Conservation (phyloP, 1,140 invertebrate genomes). For the Trachelipus rathkii region DNA sequence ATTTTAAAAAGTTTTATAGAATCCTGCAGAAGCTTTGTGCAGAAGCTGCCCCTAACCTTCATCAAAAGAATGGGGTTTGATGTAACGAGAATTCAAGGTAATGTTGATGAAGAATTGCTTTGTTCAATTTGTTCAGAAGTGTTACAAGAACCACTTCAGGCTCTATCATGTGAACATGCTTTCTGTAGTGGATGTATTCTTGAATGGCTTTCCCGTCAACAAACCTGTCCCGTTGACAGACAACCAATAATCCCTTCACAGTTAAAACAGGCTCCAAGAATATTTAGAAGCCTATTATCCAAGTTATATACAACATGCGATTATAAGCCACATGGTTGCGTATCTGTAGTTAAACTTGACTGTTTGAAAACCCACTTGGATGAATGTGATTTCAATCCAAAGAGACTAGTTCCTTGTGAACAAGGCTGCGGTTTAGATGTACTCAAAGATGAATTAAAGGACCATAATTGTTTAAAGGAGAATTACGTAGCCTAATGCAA, state of each 20-base stretch:
- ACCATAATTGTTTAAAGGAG: constrained; percentile 90
- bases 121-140: constrained; percentile 89
- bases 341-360: constrained; percentile 77
- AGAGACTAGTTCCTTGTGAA: constrained; percentile 85
- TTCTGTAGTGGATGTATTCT: constrained; percentile 90
- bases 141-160: constrained; percentile 83
- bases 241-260: constrained; percentile 79
- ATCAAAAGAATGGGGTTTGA: constrained; percentile 88
- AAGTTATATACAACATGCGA: constrained; percentile 85
- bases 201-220: constrained; percentile 87
- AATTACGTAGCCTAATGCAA: constrained; percentile 76
- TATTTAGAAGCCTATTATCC: constrained; percentile 77
- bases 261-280: constrained; percentile 82
- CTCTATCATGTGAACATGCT: constrained; percentile 90
- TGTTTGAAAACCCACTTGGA: constrained; percentile 72
- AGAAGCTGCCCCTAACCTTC: no score
- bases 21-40: no score
- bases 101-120: constrained; percentile 86
- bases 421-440: constrained; percentile 88
- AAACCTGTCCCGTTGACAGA: constrained; percentile 88
- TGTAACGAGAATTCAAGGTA: constrained; percentile 77
- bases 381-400: constrained; percentile 92
- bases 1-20: no score
- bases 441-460: constrained; percentile 89
- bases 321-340: constrained; percentile 82